phyloP scores from a whole-genome alignment of 2,797 vertebrate genomes.

The Nannoperca obscura region DNA sequence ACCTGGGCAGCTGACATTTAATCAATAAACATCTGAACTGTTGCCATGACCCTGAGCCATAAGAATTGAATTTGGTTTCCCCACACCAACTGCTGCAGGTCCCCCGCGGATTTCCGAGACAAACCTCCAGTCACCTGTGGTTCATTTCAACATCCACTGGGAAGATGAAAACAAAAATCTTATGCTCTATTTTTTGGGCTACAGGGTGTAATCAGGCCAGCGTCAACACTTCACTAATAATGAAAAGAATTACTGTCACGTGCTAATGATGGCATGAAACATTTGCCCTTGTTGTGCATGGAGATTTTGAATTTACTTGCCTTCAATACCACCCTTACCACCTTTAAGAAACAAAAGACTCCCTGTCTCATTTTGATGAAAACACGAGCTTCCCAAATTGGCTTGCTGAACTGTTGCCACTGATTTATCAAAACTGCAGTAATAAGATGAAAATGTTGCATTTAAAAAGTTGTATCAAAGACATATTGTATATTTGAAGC shows the following conservation, averaged over 20 bases:
- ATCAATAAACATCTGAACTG: conserved; percentile 92
- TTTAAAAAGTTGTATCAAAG: background rate
- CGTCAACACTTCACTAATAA: conserved; percentile 56
- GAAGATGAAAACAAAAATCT: conserved; percentile 61
- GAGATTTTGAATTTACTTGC: background rate
- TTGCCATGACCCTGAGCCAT: conserved; percentile 87
- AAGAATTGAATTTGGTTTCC: conserved; percentile 83
- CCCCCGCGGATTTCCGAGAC: conserved; percentile 71
- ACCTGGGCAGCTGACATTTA: conserved; percentile 93
- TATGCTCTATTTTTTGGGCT: conserved; percentile 65
- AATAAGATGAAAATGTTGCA: conserved; percentile 1
- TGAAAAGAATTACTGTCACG: conserved; percentile 4
- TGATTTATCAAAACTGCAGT: conserved; percentile 6
- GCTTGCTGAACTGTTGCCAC: background rate
- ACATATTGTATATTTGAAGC: background rate
- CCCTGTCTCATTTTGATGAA: background rate
- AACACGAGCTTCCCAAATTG: background rate
- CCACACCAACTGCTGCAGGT: conserved; percentile 66
- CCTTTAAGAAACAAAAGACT: background rate
- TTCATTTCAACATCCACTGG: conserved; percentile 62
- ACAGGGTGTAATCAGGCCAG: conserved; percentile 40
- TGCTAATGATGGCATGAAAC: conserved; percentile 7
- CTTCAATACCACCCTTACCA: background rate
- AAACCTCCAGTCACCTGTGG: conserved; percentile 72
- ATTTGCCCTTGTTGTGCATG: background rate